Evolutionary conservation across 2,113 vertebrate species (phyloP).

Genomic region (Syrmaticus mikado): DNA sequence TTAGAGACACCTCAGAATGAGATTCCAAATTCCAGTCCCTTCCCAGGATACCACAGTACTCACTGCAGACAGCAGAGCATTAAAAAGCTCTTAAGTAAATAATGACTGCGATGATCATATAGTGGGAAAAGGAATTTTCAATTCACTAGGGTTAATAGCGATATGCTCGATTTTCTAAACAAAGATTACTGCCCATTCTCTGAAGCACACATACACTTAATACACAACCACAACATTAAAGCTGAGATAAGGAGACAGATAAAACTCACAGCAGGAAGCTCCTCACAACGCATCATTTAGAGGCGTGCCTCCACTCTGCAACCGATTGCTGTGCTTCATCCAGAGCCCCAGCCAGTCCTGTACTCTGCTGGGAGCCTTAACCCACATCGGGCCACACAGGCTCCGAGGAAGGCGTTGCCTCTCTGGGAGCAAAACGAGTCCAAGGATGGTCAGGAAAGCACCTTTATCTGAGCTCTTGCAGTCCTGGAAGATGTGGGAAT

Average conservation of each 20-base stretch:
- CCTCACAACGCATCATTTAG: slow-evolving; percentile 17
- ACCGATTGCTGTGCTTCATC: background rate
- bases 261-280: slow-evolving; percentile 67
- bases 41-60: background rate
- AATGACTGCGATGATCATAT: slow-evolving; percentile 20
- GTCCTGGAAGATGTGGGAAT: background rate
- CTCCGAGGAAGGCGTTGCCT: background rate
- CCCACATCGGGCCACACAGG: background rate
- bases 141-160: slow-evolving; percentile 38
- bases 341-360: background rate
- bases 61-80: background rate
- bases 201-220: slow-evolving; percentile 56
- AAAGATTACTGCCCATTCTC: slow-evolving; percentile 65
- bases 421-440: slow-evolving; percentile 26
- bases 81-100: slow-evolving; percentile 65
- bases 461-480: background rate
- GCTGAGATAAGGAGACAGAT: slow-evolving; percentile 64
- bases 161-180: slow-evolving; percentile 62
- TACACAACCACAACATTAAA: slow-evolving; percentile 59
- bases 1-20: background rate
- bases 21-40: slow-evolving; percentile 45
- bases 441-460: background rate
- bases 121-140: slow-evolving; percentile 47
- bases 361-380: background rate
- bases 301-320: background rate